Evolutionary conservation across 1,140 invertebrate species (phyloP).

Genomic region (Saccostrea glomerata): DNA sequence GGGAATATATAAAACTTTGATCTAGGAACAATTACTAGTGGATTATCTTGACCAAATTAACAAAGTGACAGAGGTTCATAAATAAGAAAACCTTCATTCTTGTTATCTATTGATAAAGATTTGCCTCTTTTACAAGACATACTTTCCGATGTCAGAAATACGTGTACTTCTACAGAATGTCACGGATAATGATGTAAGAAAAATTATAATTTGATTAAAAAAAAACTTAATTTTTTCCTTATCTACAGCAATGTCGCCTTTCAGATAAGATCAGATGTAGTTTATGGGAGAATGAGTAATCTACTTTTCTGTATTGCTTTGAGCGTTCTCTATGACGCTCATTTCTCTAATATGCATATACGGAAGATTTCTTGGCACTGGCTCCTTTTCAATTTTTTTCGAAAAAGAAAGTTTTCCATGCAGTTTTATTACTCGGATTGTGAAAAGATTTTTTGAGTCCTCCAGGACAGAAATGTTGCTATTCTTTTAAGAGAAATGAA

Average conservation of each 20-base stretch:
- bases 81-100: not conserved
- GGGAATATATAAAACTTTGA: not conserved
- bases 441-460: too few relatives aligned
- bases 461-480: too few relatives aligned
- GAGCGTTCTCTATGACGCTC: not conserved
- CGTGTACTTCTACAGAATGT: not conserved
- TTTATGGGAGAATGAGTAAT: not conserved
- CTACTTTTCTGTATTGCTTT: not conserved
- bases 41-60: not conserved
- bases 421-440: too few relatives aligned
- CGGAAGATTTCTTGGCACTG: not conserved
- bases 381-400: not conserved
- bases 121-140: too few relatives aligned
- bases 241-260: not conserved
- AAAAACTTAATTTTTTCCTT: not conserved
- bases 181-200: not conserved
- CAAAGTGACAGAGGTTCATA: not conserved
- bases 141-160: too few relatives aligned
- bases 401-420: too few relatives aligned
- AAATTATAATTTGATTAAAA: not conserved
- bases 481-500: too few relatives aligned
- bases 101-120: too few relatives aligned
- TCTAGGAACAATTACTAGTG: not conserved
- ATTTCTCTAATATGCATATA: too few relatives aligned
- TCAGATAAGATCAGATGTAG: not conserved